Evolutionary conservation across 1,140 invertebrate species (phyloP).

Genomic region (Venturia canescens): DNA sequence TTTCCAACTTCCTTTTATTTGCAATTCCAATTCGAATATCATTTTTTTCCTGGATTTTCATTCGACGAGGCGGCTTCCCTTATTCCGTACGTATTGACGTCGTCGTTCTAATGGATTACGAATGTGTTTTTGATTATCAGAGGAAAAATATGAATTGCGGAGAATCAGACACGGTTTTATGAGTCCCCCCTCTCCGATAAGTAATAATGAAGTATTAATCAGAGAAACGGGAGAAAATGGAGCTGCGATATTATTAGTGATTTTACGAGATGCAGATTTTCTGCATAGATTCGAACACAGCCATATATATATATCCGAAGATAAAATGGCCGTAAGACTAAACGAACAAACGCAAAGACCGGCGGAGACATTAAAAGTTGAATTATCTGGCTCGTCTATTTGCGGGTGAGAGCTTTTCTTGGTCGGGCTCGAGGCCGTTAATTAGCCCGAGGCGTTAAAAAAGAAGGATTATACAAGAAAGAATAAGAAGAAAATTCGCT

Average conservation of each 20-base stretch:
- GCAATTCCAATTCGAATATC: too few species aligned
- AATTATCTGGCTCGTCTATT: slow-evolving; percentile 46
- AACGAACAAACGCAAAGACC: slow-evolving; percentile 40
- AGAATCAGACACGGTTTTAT: too few species aligned
- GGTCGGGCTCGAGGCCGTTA: slow-evolving; percentile 47
- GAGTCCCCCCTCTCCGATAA: neutral
- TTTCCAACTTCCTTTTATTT: too few species aligned
- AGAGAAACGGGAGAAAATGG: neutral
- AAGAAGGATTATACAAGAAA: neutral
- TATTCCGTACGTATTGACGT: too few species aligned
- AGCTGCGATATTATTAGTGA: slow-evolving; percentile 33
- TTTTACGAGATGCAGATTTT: slow-evolving; percentile 26
- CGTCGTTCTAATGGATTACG: neutral
- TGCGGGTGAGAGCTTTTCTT: slow-evolving; percentile 50
- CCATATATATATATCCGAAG: too few species aligned
- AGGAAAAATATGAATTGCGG: too few species aligned
- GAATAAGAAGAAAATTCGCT: slow-evolving; percentile 30
- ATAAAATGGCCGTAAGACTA: slow-evolving; percentile 13
- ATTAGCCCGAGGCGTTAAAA: slow-evolving; percentile 46
- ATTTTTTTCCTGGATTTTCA: too few species aligned
- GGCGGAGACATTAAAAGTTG: slow-evolving; percentile 44
- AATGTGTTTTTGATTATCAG: too few species aligned
- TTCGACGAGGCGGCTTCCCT: too few species aligned
- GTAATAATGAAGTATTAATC: slow-evolving; percentile 38
- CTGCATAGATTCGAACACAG: neutral